These are phyloP conservation scores for Spisula solida DNA, from an alignment of 2,888 invertebrate genomes.

Conservation along the genomic window DNA sequence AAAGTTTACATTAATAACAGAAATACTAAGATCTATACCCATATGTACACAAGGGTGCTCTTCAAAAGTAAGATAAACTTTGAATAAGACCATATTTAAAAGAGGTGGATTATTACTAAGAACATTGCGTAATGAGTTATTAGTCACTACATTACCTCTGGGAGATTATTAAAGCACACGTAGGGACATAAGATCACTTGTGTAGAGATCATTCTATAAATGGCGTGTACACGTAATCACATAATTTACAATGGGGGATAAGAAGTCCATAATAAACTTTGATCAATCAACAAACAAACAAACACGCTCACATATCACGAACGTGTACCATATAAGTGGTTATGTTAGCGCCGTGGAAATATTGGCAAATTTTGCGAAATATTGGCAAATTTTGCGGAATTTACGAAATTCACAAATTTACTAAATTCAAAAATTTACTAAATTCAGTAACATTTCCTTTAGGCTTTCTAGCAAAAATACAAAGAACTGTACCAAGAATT, in stretches of 20 bases:
- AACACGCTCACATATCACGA: background rate
- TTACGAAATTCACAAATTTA: no score
- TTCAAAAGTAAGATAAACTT: background rate
- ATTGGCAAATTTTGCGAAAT: no score
- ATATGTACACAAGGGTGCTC: background rate
- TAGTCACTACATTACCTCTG: background rate
- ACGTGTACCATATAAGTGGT: background rate
- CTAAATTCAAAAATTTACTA: no score
- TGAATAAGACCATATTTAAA: no score
- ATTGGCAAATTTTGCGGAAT: no score
- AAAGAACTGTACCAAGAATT: no score
- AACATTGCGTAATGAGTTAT: background rate
- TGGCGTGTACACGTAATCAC: background rate
- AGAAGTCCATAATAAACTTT: background rate
- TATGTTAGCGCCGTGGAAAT: no score
- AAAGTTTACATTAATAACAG: no score
- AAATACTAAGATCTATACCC: background rate
- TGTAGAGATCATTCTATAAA: background rate
- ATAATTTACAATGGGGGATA: background rate
- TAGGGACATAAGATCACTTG: background rate
- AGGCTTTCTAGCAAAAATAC: no score
- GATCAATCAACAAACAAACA: background rate
- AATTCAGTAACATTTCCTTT: no score
- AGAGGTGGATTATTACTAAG: background rate
- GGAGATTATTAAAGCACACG: background rate